Conservation (phyloP, 2,888 invertebrate species). For the Panopea generosa region DNA sequence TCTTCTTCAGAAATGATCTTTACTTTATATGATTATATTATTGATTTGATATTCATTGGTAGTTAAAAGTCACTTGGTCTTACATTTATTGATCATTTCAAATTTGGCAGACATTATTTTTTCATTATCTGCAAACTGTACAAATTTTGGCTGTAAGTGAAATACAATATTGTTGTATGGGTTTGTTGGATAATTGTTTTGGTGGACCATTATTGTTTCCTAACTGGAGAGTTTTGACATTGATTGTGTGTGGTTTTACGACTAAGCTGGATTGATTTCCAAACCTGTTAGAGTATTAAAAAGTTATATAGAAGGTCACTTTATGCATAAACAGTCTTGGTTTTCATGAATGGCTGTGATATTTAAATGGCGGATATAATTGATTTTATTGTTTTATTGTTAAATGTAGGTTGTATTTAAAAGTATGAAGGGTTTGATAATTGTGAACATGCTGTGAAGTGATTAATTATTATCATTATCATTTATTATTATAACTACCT, state of each 20-base stretch:
- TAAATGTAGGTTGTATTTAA: too few species aligned
- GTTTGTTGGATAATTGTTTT: constrained; percentile 2
- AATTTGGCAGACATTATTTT: too few species aligned
- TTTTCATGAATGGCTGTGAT: constrained; percentile 2
- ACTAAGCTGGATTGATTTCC: constrained; percentile 20
- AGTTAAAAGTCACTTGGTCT: too few species aligned
- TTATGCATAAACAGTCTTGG: constrained; percentile 12
- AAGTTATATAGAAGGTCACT: constrained; percentile 11
- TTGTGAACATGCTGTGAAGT: too few species aligned
- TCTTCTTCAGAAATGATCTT: too few species aligned
- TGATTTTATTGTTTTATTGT: background rate
- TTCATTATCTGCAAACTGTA: too few species aligned
- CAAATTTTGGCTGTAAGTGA: constrained; percentile 3
- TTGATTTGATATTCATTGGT: too few species aligned
- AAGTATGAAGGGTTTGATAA: too few species aligned
- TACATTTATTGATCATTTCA: too few species aligned
- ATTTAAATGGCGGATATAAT: background rate
- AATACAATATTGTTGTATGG: background rate
- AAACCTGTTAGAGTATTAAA: background rate
- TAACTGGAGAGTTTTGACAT: constrained; percentile 3
- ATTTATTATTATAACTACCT: too few species aligned
- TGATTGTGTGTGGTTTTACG: constrained; percentile 15
- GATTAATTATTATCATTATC: too few species aligned
- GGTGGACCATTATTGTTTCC: constrained; percentile 25
- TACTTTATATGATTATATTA: too few species aligned